Evolutionary conservation across 2,888 invertebrate genomes (phyloP), one percentile per base, ranked within the genome.

Genomic region (Cyclophora albipunctata): DNA sequence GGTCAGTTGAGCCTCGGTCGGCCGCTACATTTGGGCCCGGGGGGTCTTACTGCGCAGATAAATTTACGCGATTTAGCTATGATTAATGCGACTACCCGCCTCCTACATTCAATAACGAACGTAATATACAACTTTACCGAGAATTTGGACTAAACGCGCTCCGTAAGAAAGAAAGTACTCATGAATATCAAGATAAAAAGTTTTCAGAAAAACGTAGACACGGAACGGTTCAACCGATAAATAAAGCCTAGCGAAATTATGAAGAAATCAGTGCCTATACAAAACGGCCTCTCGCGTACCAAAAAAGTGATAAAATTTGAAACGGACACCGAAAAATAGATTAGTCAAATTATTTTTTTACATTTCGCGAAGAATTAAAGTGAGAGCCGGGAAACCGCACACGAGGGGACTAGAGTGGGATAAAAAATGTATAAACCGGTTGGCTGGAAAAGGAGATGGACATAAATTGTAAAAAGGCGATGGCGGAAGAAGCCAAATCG

Each of bases 401-500:
- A 47, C 48, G 49, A 51, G 6, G 33, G 41, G 45, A 52, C 34
- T 47, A 45, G 42, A 49, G 42, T 45, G 37, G 34, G 47, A 53
- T 46, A 47, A 49, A 46, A 59, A 58, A 64, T 60, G 62, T 66
- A 69, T 66, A 69, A 67, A 66, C 62, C 65, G 63, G 63, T 69
- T 67, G 72, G 64, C 65, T 63, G 62, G 63, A 63, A 67, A 72
- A 73, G 72, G 69, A 67, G 70, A 68, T 59, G 60, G 66, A 68
- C 73, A 80, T 82, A 84, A 81, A 83, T 83, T 76, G 77, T 70
- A 75, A 75, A 60, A 71, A 74, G 75, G 69, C 73, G 71, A 66
- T 73, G 66, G 57, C 60, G 68, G 69, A 71, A 73, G 71, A 68
- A 69, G 70, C 66, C 69, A 71, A 80, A 82, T 83, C 78, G 81